phyloP scores from a whole-genome alignment of 2,797 vertebrate species.

The Hippoglossus hippoglossus region DNA sequence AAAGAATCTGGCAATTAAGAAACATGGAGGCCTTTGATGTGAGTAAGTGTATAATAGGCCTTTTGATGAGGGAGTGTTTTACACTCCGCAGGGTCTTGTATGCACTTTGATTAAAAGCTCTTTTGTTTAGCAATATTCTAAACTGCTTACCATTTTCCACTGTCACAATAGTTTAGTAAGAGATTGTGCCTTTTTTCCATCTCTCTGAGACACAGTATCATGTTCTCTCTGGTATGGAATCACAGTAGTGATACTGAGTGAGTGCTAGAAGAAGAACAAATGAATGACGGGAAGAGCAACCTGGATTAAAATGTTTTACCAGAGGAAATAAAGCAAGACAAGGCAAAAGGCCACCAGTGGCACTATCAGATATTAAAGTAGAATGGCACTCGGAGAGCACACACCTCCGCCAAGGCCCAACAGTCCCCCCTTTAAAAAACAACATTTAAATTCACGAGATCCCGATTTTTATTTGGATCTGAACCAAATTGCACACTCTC shows the following conservation, averaged over 20 bases:
- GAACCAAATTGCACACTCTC: too few relatives aligned
- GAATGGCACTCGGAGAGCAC: too few relatives aligned
- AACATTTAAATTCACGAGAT: too few relatives aligned
- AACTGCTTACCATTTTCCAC: conserved; percentile 73
- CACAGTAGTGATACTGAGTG: background rate
- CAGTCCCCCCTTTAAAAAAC: too few relatives aligned
- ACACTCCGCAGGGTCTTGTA: conserved; percentile 72
- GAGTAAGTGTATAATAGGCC: conserved; percentile 77
- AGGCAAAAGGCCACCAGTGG: background rate
- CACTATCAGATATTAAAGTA: conserved; percentile 8
- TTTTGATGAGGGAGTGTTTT: conserved; percentile 78
- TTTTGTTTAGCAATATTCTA: conserved; percentile 79
- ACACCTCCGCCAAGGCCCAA: too few relatives aligned
- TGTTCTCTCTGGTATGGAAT: conserved; percentile 30
- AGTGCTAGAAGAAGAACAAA: background rate
- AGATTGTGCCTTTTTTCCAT: conserved; percentile 39
- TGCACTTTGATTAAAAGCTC: conserved; percentile 80
- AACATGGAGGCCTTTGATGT: conserved; percentile 79
- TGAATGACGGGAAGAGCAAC: background rate
- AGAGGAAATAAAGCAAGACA: background rate
- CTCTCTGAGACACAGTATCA: conserved; percentile 28
- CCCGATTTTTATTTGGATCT: too few relatives aligned
- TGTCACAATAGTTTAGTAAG: conserved; percentile 74
- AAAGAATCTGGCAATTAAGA: conserved; percentile 80
- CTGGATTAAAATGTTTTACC: conserved; percentile 4